phyloP scores from a whole-genome alignment of 2,888 invertebrate genomes.

The Acanthacorydalis orientalis region DNA sequence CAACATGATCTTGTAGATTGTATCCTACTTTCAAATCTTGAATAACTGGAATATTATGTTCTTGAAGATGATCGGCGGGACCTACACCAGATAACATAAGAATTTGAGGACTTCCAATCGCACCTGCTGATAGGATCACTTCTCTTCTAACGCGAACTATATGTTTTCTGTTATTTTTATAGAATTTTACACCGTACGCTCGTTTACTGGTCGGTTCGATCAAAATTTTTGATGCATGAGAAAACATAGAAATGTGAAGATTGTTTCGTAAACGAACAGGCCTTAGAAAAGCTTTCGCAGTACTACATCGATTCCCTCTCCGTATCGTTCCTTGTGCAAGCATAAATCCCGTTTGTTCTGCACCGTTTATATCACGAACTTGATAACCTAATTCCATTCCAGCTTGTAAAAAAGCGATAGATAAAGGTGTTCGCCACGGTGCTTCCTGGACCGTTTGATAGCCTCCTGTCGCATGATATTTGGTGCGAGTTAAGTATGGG shows the following conservation, averaged over 20 bases:
- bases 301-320: slow-evolving; percentile 71
- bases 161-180: slow-evolving; percentile 44
- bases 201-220: slow-evolving; percentile 49
- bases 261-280: slow-evolving; percentile 63
- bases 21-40: slow-evolving; percentile 64
- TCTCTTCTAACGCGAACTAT: slow-evolving; percentile 59
- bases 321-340: slow-evolving; percentile 70
- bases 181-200: slow-evolving; percentile 60
- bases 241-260: slow-evolving; percentile 59
- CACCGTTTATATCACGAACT: slow-evolving; percentile 67
- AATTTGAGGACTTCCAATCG: slow-evolving; percentile 76
- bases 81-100: slow-evolving; percentile 85
- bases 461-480: slow-evolving; percentile 60
- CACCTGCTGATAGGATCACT: slow-evolving; percentile 72
- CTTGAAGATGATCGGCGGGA: slow-evolving; percentile 54
- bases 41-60: slow-evolving; percentile 54
- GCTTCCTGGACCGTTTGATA: slow-evolving; percentile 72
- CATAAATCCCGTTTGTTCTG: slow-evolving; percentile 73
- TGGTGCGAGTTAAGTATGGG: slow-evolving; percentile 54
- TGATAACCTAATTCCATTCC: slow-evolving; percentile 70
- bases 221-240: slow-evolving; percentile 57
- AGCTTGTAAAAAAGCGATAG: slow-evolving; percentile 68
- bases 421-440: slow-evolving; percentile 66
- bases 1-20: slow-evolving; percentile 79
- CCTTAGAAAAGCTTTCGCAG: slow-evolving; percentile 72